These are phyloP conservation scores for Picus viridis DNA, from an alignment of 2,797 vertebrate species.

Conservation along the genomic window DNA sequence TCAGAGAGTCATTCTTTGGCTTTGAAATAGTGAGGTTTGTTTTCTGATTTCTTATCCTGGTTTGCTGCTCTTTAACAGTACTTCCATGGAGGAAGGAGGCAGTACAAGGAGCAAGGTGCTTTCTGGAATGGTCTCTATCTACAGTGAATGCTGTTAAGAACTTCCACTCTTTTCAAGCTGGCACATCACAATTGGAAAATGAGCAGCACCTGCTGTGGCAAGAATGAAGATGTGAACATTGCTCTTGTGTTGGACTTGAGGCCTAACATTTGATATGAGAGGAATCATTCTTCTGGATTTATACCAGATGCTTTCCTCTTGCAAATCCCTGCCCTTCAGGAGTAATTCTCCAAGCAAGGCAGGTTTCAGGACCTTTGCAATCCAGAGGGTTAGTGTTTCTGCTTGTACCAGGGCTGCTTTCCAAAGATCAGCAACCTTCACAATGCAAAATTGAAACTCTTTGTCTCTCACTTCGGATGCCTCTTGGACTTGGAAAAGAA, in stretches of 20 bases:
- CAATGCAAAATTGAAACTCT: not conserved
- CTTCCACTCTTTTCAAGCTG: not conserved
- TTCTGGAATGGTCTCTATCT: not conserved
- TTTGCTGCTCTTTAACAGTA: not conserved
- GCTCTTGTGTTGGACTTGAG: not conserved
- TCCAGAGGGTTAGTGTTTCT: not conserved
- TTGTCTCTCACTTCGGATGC: not conserved
- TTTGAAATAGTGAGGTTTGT: not conserved
- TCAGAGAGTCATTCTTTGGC: not conserved
- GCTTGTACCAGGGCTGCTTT: not conserved
- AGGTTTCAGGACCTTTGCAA: not conserved
- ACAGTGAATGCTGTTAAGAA: not conserved
- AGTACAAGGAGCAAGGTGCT: not conserved
- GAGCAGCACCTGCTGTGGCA: not conserved
- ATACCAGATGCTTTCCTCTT: not conserved
- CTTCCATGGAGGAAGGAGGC: not conserved
- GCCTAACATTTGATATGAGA: not conserved
- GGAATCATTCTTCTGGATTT: not conserved
- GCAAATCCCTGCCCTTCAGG: not conserved
- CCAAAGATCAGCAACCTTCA: not conserved
- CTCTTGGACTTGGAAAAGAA: not conserved
- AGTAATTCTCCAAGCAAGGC: not conserved
- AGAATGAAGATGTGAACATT: not conserved
- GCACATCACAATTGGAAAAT: not conserved
- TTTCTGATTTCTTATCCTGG: not conserved